phyloP scores from a whole-genome alignment of 2,888 invertebrate genomes.

The Habroteleia sp. region DNA sequence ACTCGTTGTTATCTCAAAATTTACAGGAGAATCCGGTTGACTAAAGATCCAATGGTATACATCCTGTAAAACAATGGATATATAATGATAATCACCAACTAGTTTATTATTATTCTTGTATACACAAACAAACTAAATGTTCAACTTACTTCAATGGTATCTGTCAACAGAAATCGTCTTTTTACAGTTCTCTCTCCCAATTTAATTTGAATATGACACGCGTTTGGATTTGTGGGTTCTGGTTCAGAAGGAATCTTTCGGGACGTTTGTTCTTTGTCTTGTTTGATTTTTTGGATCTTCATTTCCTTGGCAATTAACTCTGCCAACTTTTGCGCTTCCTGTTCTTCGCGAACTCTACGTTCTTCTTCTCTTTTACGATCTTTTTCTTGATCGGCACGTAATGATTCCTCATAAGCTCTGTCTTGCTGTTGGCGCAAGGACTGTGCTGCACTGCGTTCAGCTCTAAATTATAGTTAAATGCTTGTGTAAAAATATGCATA shows the following conservation, averaged over 20 bases:
- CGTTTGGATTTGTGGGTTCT: conserved; percentile 84
- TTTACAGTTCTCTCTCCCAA: conserved; percentile 94
- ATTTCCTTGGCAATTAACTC: conserved; percentile 82
- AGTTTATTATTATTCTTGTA: not conserved
- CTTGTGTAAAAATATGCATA: too few species aligned
- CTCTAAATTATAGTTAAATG: conserved; percentile 77
- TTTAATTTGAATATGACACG: conserved; percentile 93
- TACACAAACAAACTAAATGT: too few species aligned
- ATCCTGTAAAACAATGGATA: conserved; percentile 84
- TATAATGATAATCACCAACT: too few species aligned
- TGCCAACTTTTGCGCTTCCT: conserved; percentile 82
- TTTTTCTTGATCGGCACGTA: conserved; percentile 96
- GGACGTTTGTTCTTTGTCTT: conserved; percentile 86
- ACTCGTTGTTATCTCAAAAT: conserved; percentile 97
- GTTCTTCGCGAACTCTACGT: conserved; percentile 82
- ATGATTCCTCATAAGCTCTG: conserved; percentile 94
- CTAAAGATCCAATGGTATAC: conserved; percentile 97
- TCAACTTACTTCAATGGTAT: conserved; percentile 89
- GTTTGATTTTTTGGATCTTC: conserved; percentile 84
- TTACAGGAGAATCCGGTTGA: conserved; percentile 94
- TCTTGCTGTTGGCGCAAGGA: conserved; percentile 95
- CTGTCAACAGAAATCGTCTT: conserved; percentile 89
- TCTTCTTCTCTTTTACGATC: conserved; percentile 87
- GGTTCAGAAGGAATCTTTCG: conserved; percentile 89
- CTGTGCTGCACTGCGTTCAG: conserved; percentile 92